These are phyloP conservation scores for Sinosuthora webbiana DNA, from an alignment of 2,113 vertebrate species.

Conservation along the genomic window DNA sequence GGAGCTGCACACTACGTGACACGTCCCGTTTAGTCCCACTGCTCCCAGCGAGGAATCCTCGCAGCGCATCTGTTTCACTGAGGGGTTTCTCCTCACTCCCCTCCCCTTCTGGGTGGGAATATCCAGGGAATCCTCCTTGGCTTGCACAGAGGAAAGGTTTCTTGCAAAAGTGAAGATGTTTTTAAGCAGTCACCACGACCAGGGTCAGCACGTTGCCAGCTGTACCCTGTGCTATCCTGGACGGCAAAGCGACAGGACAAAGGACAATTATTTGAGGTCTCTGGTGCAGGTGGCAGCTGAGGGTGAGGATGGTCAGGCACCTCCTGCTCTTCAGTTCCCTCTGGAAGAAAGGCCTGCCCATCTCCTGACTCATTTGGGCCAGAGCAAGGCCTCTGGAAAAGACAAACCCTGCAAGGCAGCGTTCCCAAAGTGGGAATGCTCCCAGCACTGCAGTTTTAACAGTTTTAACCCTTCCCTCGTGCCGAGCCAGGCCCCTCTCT, in stretches of 20 bases:
- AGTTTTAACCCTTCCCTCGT: background rate
- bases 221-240: background rate
- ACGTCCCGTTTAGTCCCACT: background rate
- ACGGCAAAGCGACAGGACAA: background rate
- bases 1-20: accelerated
- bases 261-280: background rate
- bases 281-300: background rate
- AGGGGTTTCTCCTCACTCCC: accelerated
- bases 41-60: background rate
- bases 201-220: accelerated
- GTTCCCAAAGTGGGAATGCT: accelerated
- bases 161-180: background rate
- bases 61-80: background rate
- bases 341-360: background rate
- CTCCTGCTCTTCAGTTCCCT: background rate
- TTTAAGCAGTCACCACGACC: background rate
- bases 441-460: accelerated
- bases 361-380: background rate
- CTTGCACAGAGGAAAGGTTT: background rate
- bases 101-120: background rate
- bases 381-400: background rate
- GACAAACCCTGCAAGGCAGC: background rate
- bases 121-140: background rate
- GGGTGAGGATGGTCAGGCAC: background rate
- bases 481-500: background rate